Evolutionary conservation across 1,140 invertebrate genomes (phyloP).

Genomic region (Drosophila ficusphila): DNA sequence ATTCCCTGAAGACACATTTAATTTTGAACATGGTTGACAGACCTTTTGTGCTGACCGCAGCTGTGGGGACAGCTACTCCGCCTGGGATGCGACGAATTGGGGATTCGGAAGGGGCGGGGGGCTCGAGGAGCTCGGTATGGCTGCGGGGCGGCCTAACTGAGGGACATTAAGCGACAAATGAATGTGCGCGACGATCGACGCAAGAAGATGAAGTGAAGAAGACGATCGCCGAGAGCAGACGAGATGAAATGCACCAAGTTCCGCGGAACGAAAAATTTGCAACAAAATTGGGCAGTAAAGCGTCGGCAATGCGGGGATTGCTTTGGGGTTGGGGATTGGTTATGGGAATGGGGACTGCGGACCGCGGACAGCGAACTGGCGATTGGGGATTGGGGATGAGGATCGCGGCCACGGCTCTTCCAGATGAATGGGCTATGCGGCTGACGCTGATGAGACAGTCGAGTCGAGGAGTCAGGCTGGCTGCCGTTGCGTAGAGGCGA

Average conservation of each 20-base stretch:
- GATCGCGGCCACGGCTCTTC: conserved; percentile 30
- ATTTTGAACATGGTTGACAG: not conserved
- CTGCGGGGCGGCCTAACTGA: conserved; percentile 56
- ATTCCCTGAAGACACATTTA: not conserved
- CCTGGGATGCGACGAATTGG: conserved; percentile 17
- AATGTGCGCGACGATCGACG: conserved; percentile 76
- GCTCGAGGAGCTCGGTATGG: conserved; percentile 2
- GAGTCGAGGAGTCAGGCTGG: conserved; percentile 57
- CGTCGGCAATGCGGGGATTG: conserved; percentile 45
- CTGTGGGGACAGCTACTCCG: conserved; percentile 25
- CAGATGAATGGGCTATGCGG: conserved; percentile 32
- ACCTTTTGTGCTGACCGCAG: not conserved
- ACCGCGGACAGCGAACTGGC: not conserved
- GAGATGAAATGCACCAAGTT: conserved; percentile 80
- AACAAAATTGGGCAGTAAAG: conserved; percentile 81
- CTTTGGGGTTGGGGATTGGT: not conserved
- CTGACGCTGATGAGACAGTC: conserved; percentile 36
- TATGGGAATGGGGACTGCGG: not conserved
- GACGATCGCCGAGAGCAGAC: conserved; percentile 56
- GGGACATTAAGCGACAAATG: conserved; percentile 81
- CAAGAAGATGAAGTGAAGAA: conserved; percentile 40
- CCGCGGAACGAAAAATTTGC: conserved; percentile 81
- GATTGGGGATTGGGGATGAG: conserved; percentile 1
- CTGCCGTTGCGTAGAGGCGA: conserved; percentile 78
- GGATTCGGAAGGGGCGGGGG: too few species aligned